A percentile compares a stretch with the other conserved stretches of the same genome.
Conservation (phyloP, 64 coral and sea anemone genomes). For the Montipora capricornis region DNA sequence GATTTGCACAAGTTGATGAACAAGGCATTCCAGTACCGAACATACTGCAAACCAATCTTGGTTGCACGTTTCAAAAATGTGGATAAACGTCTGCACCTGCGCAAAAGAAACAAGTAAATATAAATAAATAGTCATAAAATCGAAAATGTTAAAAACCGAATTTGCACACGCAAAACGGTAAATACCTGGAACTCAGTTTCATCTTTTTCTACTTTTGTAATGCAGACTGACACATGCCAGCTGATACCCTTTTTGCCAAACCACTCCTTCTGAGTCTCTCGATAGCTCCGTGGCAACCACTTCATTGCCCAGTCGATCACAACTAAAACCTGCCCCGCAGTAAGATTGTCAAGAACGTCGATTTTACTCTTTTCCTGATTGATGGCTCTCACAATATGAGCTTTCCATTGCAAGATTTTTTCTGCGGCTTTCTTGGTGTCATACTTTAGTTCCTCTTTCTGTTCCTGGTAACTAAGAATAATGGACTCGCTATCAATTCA, state of each 20-base stretch:
- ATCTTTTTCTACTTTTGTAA: slow-evolving; percentile 44
- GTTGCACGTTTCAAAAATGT: slow-evolving; percentile 30
- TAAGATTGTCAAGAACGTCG: slow-evolving; percentile 35
- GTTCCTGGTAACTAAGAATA: too few relatives aligned
- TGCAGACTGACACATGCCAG: slow-evolving; percentile 65
- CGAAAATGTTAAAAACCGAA: background rate
- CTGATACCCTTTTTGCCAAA: slow-evolving; percentile 52
- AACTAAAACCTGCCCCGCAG: slow-evolving; percentile 29
- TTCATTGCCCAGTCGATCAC: slow-evolving; percentile 83
- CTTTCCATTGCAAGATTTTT: too few relatives aligned
- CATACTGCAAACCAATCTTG: slow-evolving; percentile 51
- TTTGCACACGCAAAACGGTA: background rate
- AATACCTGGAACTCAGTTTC: slow-evolving; percentile 59
- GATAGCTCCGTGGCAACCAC: background rate
- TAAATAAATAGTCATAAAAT: background rate
- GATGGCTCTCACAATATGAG: too few relatives aligned
- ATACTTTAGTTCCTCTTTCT: too few relatives aligned
- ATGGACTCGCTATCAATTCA: too few relatives aligned
- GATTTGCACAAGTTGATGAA: background rate
- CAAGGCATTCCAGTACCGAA: slow-evolving; percentile 9
- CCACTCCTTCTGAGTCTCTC: slow-evolving; percentile 66
- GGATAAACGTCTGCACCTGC: slow-evolving; percentile 42
- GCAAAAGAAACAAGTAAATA: background rate
- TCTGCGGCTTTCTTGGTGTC: too few relatives aligned
- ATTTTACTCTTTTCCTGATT: too few relatives aligned